A percentile compares a stretch with the other conserved stretches of the same genome.
These are phyloP conservation scores for Gymnodraco acuticeps DNA, from an alignment of 2,797 vertebrate species.

Conservation along the genomic window DNA sequence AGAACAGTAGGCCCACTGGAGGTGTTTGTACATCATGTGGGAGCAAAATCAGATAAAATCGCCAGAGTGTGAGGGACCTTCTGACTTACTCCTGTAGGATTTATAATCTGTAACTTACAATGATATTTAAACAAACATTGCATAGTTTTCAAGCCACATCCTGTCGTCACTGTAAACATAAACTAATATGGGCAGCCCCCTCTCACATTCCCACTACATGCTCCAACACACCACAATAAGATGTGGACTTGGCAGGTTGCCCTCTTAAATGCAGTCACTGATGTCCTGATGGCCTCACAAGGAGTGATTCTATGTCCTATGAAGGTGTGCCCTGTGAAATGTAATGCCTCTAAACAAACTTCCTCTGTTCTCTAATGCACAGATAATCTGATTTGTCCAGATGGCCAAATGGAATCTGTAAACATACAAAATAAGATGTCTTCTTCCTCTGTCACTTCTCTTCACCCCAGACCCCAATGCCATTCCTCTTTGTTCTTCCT, in stretches of 20 bases:
- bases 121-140: conserved; percentile 62
- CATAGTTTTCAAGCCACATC: conserved; percentile 65
- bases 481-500: conserved; percentile 53
- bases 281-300: conserved; percentile 41
- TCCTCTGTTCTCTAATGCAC: conserved; percentile 27
- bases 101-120: conserved; percentile 46
- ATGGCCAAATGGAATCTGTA: conserved; percentile 52
- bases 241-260: conserved; percentile 34
- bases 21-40: neutral
- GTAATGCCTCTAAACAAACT: conserved; percentile 56
- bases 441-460: conserved; percentile 40
- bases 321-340: conserved; percentile 48
- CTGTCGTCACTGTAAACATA: conserved; percentile 68
- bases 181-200: conserved; percentile 52
- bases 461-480: conserved; percentile 30
- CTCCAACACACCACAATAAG: conserved; percentile 43
- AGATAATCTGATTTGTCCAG: conserved; percentile 55
- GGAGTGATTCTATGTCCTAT: conserved; percentile 19
- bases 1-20: neutral
- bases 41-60: conserved; percentile 16
- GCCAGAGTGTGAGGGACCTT: conserved; percentile 14
- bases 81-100: conserved; percentile 38
- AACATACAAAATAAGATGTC: conserved; percentile 56
- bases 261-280: conserved; percentile 39
- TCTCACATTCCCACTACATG: conserved; percentile 50